Conservation (phyloP, 2,113 vertebrate species). For the Rhabdomys dilectus region DNA sequence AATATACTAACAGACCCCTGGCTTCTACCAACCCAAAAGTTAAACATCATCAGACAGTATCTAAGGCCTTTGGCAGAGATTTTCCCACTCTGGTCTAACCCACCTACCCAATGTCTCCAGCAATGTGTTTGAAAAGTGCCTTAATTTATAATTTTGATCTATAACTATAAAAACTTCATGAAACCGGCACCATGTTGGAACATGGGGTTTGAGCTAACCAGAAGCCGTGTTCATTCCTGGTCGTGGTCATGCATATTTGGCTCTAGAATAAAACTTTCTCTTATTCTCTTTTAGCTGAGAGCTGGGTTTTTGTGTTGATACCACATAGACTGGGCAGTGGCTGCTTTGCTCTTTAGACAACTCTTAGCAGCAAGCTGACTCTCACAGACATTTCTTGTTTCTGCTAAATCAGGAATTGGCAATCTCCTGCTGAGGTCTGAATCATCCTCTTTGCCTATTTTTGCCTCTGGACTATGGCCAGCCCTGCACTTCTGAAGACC, state of each 20-base stretch:
- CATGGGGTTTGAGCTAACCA: background rate
- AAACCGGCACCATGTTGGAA: background rate
- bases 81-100: background rate
- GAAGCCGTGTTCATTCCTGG: background rate
- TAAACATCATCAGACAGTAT: too few species aligned
- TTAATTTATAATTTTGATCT: background rate
- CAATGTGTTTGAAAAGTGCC: background rate
- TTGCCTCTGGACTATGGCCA: background rate
- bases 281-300: background rate
- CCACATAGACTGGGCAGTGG: background rate
- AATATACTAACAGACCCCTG: background rate
- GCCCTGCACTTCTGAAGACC: background rate
- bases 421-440: background rate
- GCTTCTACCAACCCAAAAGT: background rate
- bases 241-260: background rate
- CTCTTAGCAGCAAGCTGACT: background rate
- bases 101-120: background rate
- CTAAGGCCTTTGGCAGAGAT: background rate
- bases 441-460: background rate
- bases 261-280: background rate
- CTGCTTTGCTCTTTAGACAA: background rate
- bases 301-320: background rate
- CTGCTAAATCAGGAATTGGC: slow-evolving; percentile 14
- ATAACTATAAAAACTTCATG: background rate
- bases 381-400: background rate